phyloP scores from a whole-genome alignment of 2,888 invertebrate genomes.

The Tenthredo mesomela region DNA sequence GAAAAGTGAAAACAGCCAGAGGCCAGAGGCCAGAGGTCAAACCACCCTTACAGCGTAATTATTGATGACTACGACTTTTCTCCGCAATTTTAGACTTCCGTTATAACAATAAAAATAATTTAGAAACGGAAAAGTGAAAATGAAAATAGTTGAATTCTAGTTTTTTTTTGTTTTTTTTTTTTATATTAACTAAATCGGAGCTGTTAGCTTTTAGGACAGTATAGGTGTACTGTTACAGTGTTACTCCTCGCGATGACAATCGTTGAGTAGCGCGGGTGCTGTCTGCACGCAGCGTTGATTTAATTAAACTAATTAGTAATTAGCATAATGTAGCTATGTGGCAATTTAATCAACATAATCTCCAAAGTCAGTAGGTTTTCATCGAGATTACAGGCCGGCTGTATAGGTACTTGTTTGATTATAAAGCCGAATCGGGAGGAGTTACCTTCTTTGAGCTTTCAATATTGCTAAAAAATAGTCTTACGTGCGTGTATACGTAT shows the following conservation, averaged over 20 bases:
- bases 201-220: neutral
- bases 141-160: neutral
- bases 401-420: conserved; percentile 30
- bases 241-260: conserved; percentile 29
- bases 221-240: neutral
- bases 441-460: neutral
- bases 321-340: conserved; percentile 47
- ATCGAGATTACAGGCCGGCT: conserved; percentile 17
- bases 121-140: neutral
- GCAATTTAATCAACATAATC: conserved; percentile 43
- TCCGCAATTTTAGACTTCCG: neutral
- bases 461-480: neutral
- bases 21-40: neutral
- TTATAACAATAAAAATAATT: neutral
- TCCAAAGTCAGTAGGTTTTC: conserved; percentile 31
- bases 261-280: neutral
- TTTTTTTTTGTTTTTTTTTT: no score
- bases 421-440: neutral
- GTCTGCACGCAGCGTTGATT: conserved; percentile 50
- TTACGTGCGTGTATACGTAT: neutral
- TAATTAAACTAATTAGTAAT: conserved; percentile 48
- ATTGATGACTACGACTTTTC: neutral
- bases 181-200: no score
- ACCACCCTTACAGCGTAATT: neutral
- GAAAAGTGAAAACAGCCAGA: neutral